These are phyloP conservation scores for Syngnathus typhle DNA, from an alignment of 2,113 vertebrate genomes.

Conservation along the genomic window DNA sequence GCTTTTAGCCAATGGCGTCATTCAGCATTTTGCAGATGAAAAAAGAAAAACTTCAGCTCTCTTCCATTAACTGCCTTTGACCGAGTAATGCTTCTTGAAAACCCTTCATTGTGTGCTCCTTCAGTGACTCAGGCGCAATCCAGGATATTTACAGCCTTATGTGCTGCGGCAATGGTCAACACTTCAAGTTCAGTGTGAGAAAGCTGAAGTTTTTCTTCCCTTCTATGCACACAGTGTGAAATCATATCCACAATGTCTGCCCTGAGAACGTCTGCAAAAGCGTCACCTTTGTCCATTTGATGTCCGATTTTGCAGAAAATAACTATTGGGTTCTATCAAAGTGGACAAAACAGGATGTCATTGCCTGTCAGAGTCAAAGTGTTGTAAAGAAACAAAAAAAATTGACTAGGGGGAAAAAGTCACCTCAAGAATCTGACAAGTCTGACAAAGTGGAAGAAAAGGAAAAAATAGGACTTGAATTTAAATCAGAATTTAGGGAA, in stretches of 20 bases:
- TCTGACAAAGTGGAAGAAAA: not conserved
- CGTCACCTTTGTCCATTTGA: not conserved
- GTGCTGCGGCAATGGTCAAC: not conserved
- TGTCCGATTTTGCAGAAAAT: not conserved
- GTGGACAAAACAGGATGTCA: too few species aligned
- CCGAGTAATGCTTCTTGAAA: not conserved
- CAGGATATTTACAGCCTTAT: not conserved
- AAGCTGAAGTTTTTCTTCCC: not conserved
- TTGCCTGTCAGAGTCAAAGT: too few species aligned
- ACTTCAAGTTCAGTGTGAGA: not conserved
- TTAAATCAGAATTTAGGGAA: too few species aligned
- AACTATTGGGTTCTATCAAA: not conserved
- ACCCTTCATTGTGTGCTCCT: conserved; percentile 1
- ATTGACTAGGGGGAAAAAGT: too few species aligned
- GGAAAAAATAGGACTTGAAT: too few species aligned
- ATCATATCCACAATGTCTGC: not conserved
- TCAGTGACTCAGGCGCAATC: not conserved
- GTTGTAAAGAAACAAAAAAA: too few species aligned
- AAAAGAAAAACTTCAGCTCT: not conserved
- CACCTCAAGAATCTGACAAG: too few species aligned
- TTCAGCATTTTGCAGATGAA: not conserved
- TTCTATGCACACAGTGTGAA: not conserved
- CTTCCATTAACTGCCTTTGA: not conserved
- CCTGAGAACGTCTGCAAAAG: not conserved
- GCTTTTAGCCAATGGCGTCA: not conserved